Evolutionary conservation across 2,113 vertebrate species (phyloP), one percentile per base, ranked within the genome.

Genomic region (Hyperopisus bebe): DNA sequence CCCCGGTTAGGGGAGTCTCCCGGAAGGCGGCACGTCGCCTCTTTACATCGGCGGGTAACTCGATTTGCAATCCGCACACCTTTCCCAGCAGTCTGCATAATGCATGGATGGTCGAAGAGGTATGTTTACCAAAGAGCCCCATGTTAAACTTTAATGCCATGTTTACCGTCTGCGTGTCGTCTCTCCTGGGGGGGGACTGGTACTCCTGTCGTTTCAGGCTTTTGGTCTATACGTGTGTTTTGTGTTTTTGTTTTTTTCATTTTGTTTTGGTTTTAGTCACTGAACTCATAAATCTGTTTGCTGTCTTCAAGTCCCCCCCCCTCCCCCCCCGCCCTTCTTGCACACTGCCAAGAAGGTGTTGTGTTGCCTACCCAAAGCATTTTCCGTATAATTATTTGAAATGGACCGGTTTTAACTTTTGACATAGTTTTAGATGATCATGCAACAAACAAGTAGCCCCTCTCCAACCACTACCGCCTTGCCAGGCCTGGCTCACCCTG

Each of bases 321-420:
- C 15, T 3, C 24, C 10, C 58, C n/a, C 7, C 0, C 58, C 8
- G 3, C 62, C 3, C 62, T 4, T 11, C 10, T 27, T 31, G n/a
- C 39, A 82, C 15, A 44, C 77, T 19, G 77, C 35, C 5, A 82
- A 82, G 77, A 82, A 44, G 77, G 77, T 83, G 53, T 50, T 89
- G 51, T 46, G 84, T 58, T 58, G 7, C 77, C 17, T 15, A 10
- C 46, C 50, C 50, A 83, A 58, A 84, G 51, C 35, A 62, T 80
- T 85, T 48, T 51, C 93, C 95, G 95, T 95, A 96, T 95, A 96
- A 93, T 94, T 92, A 91, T 93, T 94, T 94, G 93, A 94, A 94
- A 93, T 88, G 88, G 90, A 93, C 94, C 94, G 94, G 94, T 95
- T 95, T 95, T 94, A 95, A 94, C 90, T 92, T 95, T 93, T 93